A percentile compares a stretch with the other conserved stretches of the same genome.
phyloP scores from a whole-genome alignment of 2,888 invertebrate genomes.

The Lasioglossum malachurum region DNA sequence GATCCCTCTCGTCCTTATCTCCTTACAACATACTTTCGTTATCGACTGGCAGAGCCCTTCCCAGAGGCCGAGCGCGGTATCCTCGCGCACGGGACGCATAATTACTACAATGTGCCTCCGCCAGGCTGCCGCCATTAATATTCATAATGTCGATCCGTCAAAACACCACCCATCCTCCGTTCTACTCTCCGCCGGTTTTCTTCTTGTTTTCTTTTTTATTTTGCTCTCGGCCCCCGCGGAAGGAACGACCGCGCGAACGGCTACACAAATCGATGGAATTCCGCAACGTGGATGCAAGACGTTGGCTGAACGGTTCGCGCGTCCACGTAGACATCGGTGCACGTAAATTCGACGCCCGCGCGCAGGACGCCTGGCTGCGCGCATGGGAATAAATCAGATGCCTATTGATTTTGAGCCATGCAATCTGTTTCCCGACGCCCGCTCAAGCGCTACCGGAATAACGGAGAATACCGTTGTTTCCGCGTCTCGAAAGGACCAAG shows the following conservation, averaged over 20 bases:
- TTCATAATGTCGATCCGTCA: conserved; percentile 73
- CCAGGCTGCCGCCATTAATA: conserved; percentile 64
- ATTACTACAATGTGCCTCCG: conserved; percentile 66
- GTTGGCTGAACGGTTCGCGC: conserved; percentile 9
- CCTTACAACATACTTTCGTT: conserved; percentile 51
- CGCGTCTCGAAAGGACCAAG: neutral
- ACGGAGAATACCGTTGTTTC: conserved; percentile 27
- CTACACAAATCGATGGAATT: conserved; percentile 21
- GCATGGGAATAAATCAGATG: conserved; percentile 75
- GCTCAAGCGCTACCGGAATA: conserved; percentile 37
- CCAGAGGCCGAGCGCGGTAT: conserved; percentile 16
- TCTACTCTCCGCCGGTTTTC: conserved; percentile 17
- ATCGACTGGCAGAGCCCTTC: conserved; percentile 33
- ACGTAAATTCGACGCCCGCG: conserved; percentile 56
- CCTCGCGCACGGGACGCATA: conserved; percentile 63
- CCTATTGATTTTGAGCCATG: conserved; percentile 75
- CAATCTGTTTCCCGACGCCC: conserved; percentile 70
- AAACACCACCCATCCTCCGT: conserved; percentile 52
- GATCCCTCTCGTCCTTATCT: conserved; percentile 53
- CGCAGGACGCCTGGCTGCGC: conserved; percentile 50
- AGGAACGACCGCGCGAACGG: neutral
- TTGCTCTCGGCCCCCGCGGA: conserved; percentile 6
- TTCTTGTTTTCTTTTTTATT: neutral
- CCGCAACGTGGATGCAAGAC: conserved; percentile 18
- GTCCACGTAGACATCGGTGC: conserved; percentile 15